Evolutionary conservation across 2,888 invertebrate genomes (phyloP).

Genomic region (Cantharis flavilabris): DNA sequence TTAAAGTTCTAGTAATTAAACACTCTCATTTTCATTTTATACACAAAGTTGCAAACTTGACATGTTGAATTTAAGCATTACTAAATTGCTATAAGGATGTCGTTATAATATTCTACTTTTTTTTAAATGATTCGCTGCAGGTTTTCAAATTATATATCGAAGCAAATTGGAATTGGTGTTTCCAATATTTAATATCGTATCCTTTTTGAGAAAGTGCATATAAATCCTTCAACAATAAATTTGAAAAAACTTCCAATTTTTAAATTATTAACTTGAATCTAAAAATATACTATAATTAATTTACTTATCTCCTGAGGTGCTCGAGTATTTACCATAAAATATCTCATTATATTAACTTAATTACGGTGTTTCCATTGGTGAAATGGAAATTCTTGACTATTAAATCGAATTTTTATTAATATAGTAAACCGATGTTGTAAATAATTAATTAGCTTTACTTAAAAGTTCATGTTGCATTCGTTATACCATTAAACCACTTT

Average conservation of each 20-base stretch:
- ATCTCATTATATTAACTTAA: background rate
- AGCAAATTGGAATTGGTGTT: background rate
- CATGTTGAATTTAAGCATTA: background rate
- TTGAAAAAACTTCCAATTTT: background rate
- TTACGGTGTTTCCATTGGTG: background rate
- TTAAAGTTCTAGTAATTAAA: background rate
- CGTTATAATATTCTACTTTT: background rate
- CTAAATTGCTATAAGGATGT: background rate
- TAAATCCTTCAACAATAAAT: too few relatives aligned
- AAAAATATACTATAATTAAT: background rate
- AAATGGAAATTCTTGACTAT: background rate
- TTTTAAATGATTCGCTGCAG: background rate
- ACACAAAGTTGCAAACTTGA: background rate
- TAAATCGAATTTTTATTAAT: background rate
- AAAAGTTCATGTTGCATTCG: background rate
- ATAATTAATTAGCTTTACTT: background rate
- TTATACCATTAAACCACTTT: background rate
- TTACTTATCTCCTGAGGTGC: background rate
- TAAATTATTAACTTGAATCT: background rate
- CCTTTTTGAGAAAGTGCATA: too few relatives aligned
- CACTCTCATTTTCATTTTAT: background rate
- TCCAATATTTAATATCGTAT: too few relatives aligned
- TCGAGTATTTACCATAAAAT: background rate
- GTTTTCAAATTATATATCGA: background rate
- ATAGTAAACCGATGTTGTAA: background rate